Evolutionary conservation across 1,140 invertebrate species (phyloP).

Genomic region (Nixonia krombeini): DNA sequence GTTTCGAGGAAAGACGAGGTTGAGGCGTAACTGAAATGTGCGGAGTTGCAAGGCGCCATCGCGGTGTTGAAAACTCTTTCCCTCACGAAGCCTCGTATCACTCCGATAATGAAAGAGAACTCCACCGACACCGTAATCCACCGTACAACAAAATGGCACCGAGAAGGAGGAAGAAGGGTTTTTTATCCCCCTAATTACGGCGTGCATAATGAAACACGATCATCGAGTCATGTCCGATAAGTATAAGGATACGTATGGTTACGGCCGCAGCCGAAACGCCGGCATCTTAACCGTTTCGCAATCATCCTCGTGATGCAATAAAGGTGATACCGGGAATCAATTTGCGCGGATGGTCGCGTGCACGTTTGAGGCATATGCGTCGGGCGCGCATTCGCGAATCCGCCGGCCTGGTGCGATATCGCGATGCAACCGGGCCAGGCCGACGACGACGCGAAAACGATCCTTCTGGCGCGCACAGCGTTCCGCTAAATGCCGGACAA

Average conservation of each 20-base stretch:
- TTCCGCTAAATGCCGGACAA: too few species aligned
- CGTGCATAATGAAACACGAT: slow-evolving; percentile 7
- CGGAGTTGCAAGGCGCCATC: too few species aligned
- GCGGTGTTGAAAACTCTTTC: too few species aligned
- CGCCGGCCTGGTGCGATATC: too few species aligned
- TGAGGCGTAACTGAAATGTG: too few species aligned
- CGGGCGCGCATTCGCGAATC: slow-evolving; percentile 16
- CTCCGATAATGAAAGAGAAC: too few species aligned
- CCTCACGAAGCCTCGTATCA: too few species aligned
- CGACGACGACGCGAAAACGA: background rate
- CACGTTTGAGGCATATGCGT: slow-evolving; percentile 15
- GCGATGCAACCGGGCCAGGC: too few species aligned
- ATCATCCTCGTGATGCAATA: slow-evolving; percentile 15
- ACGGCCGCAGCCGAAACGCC: background rate
- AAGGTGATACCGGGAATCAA: slow-evolving; percentile 43
- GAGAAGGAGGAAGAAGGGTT: too few species aligned
- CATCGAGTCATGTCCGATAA: slow-evolving; percentile 19
- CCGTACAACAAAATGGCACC: too few species aligned
- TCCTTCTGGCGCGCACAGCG: background rate
- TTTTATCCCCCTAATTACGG: background rate
- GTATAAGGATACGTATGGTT: background rate
- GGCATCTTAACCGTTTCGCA: slow-evolving; percentile 15
- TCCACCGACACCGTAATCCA: too few species aligned
- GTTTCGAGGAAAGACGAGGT: too few species aligned
- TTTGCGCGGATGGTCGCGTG: slow-evolving; percentile 39